These are phyloP conservation scores for Dryoscopus gambensis DNA, from an alignment of 2,113 vertebrate species.

Conservation along the genomic window DNA sequence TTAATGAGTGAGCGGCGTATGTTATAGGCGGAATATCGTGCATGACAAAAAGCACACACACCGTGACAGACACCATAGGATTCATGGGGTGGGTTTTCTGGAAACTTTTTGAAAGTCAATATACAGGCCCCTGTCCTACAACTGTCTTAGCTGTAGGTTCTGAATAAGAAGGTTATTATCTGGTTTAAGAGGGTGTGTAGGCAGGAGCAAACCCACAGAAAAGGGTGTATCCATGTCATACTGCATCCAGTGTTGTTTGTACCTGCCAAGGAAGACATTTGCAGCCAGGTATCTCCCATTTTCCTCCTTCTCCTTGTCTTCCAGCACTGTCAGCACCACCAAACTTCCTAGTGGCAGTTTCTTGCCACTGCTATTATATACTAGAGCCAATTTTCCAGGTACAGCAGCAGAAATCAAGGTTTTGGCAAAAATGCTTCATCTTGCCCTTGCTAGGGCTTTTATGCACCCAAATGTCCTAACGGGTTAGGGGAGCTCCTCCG, in stretches of 20 bases:
- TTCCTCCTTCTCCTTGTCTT: neutral
- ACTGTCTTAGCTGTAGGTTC: neutral
- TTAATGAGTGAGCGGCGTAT: neutral
- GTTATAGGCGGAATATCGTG: neutral
- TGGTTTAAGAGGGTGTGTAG: neutral
- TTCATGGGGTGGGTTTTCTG: accelerated
- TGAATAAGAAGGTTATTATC: neutral
- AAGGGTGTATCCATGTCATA: neutral
- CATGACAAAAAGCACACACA: neutral
- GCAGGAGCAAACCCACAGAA: neutral
- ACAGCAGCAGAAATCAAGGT: neutral
- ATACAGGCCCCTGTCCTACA: neutral
- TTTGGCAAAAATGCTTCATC: neutral
- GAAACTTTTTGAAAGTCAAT: neutral
- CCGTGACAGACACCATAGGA: neutral
- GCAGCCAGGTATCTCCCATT: neutral
- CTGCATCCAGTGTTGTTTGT: neutral
- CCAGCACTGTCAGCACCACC: neutral
- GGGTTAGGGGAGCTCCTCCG: accelerated
- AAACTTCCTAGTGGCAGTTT: neutral
- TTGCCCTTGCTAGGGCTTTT: neutral
- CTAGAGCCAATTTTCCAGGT: neutral
- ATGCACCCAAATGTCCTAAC: neutral
- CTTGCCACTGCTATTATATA: neutral
- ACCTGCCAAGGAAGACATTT: neutral